These are phyloP conservation scores for Chlorops oryzae DNA, from an alignment of 1,140 invertebrate species.

Conservation along the genomic window DNA sequence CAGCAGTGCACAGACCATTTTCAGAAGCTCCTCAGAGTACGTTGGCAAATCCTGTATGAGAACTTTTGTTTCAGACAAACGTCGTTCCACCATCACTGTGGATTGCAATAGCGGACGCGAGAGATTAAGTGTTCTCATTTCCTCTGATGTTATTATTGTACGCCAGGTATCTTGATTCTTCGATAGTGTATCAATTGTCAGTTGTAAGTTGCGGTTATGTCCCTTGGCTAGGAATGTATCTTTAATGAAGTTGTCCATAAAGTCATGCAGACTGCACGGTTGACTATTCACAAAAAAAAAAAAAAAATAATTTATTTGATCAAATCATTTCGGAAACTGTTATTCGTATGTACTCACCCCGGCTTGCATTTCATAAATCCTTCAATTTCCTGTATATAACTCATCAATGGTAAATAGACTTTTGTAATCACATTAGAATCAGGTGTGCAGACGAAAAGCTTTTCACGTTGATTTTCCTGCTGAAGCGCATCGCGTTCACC, in stretches of 20 bases:
- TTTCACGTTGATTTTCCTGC: constrained; percentile 46
- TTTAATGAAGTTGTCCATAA: constrained; percentile 69
- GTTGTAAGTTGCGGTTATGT: constrained; percentile 53
- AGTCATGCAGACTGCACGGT: constrained; percentile 64
- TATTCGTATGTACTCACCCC: constrained; percentile 49
- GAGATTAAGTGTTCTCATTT: constrained; percentile 57
- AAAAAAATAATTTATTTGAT: not conserved
- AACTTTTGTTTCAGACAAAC: constrained; percentile 61
- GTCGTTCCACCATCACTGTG: constrained; percentile 62
- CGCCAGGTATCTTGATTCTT: constrained; percentile 71
- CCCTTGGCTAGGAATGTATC: constrained; percentile 61
- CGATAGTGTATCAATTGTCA: constrained; percentile 60
- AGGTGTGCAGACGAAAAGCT: constrained; percentile 63
- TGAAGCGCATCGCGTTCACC: constrained; percentile 30
- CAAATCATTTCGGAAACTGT: not conserved
- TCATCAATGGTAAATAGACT: constrained; percentile 67
- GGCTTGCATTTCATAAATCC: constrained; percentile 56
- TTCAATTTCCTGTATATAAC: constrained; percentile 74
- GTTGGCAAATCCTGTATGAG: constrained; percentile 65
- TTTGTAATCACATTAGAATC: constrained; percentile 70
- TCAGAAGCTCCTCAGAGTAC: constrained; percentile 44
- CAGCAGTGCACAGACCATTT: constrained; percentile 50
- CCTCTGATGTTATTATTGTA: constrained; percentile 61
- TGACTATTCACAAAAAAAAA: constrained; percentile 22
- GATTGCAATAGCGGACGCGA: constrained; percentile 63